Evolutionary conservation across 2,797 vertebrate species (phyloP), one percentile per base, ranked within the genome.

Genomic region (Amazonetta brasiliensis): DNA sequence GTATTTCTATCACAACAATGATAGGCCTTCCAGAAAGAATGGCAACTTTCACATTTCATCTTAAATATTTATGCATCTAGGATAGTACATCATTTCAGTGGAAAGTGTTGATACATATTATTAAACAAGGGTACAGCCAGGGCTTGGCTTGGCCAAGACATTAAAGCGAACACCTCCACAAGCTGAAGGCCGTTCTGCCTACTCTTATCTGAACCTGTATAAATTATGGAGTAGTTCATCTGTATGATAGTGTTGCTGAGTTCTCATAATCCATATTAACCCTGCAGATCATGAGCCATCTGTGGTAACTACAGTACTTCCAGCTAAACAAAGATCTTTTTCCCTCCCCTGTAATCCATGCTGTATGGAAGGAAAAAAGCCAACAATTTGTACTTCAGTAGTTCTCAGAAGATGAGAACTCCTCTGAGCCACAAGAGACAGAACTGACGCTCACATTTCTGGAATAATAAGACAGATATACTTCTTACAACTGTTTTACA

Each of bases 401-500:
- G 56, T 46, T 91, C 87, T 85, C 56, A 68, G 69, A 85, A 85
- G 41, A 43, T 75, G 41, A 89, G 33, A 92, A 82, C 43, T 89
- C 66, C 72, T 89, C 62, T 68, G 20, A 77, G 23, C 35, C 79
- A 87, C 64, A 30, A 62, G 85, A 83, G 76, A 80, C 13, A 58
- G 48, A 86, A 72, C n/a, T 6, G 81, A 73, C 14, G 41, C 48
- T 79, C 63, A 7, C 13, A 54, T 60, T 79, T 77, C 90, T 92
- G 64, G 67, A 84, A 77, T 79, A 94, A 90, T 52, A 63, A 78
- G 46, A 48, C 2, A 2, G 39, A 14, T 74, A 46, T 41, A 41
- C 59, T 94, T 84, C 77, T 94, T 92, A 39, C 50, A 84, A 66
- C 30, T 63, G 46, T 82, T 94, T 52, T 59, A 67, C 60, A 84